Conservation (phyloP, 2,797 vertebrate species). For the Etheostoma nigrum region DNA sequence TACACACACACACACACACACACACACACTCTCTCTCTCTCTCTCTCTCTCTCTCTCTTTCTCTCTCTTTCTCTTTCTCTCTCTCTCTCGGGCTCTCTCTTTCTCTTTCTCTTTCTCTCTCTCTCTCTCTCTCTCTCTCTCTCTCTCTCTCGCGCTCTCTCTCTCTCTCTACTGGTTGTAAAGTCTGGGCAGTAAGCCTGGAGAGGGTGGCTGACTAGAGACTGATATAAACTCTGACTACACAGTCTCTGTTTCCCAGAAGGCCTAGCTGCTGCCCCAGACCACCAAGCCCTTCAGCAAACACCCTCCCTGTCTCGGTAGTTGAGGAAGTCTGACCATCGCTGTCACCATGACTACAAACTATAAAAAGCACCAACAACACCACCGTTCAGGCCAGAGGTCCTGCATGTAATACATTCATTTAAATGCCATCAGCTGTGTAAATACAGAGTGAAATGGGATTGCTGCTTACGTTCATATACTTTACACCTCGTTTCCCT, state of each 20-base stretch:
- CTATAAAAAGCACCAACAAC: slow-evolving; percentile 21
- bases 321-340: slow-evolving; percentile 3
- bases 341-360: slow-evolving; percentile 52
- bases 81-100: no score
- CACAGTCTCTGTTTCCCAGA: slow-evolving; percentile 51
- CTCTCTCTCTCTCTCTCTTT: no score
- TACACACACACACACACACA: slow-evolving; percentile 1
- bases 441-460: slow-evolving; percentile 57
- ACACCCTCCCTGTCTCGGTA: slow-evolving; percentile 13
- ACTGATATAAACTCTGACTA: slow-evolving; percentile 28
- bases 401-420: slow-evolving; percentile 34
- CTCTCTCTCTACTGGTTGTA: slow-evolving; percentile 10
- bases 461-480: slow-evolving; percentile 39
- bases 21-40: neutral
- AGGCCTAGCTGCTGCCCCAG: slow-evolving; percentile 19
- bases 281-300: slow-evolving; percentile 1
- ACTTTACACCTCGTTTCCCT: slow-evolving; percentile 10
- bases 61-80: no score
- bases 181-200: slow-evolving; percentile 42
- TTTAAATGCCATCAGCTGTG: slow-evolving; percentile 64
- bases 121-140: no score
- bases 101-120: no score
- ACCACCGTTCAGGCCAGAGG: neutral
- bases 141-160: neutral
- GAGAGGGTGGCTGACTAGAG: slow-evolving; percentile 27